These are phyloP conservation scores for Lepus oiostolus DNA, from an alignment of 2,797 vertebrate genomes.

Conservation along the genomic window DNA sequence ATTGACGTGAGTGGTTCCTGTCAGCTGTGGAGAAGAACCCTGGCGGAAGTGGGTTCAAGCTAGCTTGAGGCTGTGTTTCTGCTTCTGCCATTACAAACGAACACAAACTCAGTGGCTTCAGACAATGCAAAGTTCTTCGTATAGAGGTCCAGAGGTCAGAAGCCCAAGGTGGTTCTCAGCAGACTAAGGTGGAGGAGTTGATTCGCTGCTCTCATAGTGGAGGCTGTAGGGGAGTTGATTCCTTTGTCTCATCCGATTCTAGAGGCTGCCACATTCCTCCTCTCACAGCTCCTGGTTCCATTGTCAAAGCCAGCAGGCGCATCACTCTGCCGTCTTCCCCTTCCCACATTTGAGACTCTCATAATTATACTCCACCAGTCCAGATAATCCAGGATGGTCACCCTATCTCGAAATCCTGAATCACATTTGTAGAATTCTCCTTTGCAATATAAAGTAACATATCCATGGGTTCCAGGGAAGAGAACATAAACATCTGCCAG, in stretches of 20 bases:
- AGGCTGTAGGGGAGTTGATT: background rate
- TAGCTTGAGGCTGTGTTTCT: background rate
- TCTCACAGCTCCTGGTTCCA: fast-evolving
- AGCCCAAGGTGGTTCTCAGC: background rate
- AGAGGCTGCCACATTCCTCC: background rate
- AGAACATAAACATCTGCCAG: background rate
- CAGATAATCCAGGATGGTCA: background rate
- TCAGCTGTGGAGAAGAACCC: background rate
- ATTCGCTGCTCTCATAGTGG: background rate
- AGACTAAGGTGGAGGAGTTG: background rate
- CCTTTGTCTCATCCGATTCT: background rate
- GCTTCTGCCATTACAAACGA: background rate
- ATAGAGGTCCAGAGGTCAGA: background rate
- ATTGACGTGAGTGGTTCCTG: background rate
- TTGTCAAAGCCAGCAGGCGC: background rate
- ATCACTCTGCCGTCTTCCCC: background rate
- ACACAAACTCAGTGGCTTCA: background rate
- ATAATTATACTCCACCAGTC: background rate
- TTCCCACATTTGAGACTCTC: background rate
- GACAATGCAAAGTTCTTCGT: background rate
- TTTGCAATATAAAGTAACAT: background rate
- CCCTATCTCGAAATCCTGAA: background rate
- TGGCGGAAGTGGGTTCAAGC: background rate
- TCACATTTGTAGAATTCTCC: background rate
- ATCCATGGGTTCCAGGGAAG: background rate